Evolutionary conservation across 2,797 vertebrate genomes (phyloP).

Genomic region (Myiothlypis coronata): DNA sequence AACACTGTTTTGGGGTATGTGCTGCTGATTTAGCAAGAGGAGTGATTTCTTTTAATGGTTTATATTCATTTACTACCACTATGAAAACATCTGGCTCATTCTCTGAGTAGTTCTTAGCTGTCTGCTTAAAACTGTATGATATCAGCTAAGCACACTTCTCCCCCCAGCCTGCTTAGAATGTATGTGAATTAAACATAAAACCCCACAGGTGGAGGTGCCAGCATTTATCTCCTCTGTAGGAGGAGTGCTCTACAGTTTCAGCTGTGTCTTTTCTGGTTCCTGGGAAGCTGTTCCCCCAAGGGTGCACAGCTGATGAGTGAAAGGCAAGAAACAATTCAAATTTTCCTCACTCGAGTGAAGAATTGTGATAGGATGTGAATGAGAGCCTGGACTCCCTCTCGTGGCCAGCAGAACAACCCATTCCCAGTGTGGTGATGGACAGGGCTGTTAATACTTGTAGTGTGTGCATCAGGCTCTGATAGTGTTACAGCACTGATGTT

Average conservation of each 20-base stretch:
- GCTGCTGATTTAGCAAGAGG: background rate
- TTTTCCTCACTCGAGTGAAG: background rate
- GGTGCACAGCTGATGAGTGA: background rate
- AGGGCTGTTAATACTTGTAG: background rate
- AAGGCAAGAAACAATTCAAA: background rate
- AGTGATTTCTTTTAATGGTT: background rate
- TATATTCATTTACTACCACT: background rate
- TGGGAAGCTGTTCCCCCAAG: background rate
- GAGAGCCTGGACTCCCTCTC: slow-evolving; percentile 24
- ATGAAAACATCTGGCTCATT: background rate
- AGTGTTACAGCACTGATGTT: background rate
- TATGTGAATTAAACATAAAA: background rate
- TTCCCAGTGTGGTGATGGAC: background rate
- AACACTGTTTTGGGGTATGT: background rate
- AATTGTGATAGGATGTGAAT: background rate
- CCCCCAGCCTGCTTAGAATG: background rate
- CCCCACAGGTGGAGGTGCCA: background rate
- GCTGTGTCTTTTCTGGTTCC: background rate
- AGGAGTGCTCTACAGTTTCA: background rate
- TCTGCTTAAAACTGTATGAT: background rate
- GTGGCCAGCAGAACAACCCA: background rate
- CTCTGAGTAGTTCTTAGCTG: background rate
- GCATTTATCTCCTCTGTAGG: background rate
- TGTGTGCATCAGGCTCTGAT: background rate
- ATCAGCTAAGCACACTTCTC: background rate